phyloP scores from a whole-genome alignment of 2,797 vertebrate genomes.

The Fratercula arctica region DNA sequence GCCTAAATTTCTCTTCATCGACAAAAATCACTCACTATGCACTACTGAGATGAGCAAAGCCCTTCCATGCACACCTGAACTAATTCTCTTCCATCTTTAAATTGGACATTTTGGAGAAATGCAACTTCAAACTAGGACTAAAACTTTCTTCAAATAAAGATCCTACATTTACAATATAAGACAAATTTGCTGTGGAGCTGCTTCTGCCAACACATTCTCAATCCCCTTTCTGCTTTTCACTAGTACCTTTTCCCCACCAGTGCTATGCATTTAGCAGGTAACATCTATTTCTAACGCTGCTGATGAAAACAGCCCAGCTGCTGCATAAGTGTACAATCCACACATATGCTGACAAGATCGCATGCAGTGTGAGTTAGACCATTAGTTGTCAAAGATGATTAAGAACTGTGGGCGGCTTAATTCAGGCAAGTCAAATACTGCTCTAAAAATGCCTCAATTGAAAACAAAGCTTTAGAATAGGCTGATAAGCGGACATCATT shows the following conservation, averaged over 20 bases:
- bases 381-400: conserved; percentile 15
- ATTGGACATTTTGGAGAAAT: background rate
- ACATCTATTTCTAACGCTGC: background rate
- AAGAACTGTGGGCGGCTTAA: conserved; percentile 21
- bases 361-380: background rate
- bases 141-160: background rate
- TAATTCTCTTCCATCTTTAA: background rate
- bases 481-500: background rate
- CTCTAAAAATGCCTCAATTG: background rate
- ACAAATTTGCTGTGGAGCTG: background rate
- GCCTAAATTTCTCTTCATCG: background rate
- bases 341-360: background rate
- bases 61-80: background rate
- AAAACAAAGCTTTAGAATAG: background rate
- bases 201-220: background rate
- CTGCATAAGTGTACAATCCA: background rate
- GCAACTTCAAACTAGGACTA: background rate
- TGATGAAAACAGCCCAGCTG: background rate
- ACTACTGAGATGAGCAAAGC: background rate
- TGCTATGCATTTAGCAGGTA: background rate
- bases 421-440: background rate
- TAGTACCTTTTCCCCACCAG: background rate
- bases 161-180: background rate
- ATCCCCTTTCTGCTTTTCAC: background rate
- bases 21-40: background rate